A percentile compares a stretch with the other conserved stretches of the same genome.
Evolutionary conservation across 1,140 invertebrate species (phyloP).

Genomic region (Plutomurus gul): DNA sequence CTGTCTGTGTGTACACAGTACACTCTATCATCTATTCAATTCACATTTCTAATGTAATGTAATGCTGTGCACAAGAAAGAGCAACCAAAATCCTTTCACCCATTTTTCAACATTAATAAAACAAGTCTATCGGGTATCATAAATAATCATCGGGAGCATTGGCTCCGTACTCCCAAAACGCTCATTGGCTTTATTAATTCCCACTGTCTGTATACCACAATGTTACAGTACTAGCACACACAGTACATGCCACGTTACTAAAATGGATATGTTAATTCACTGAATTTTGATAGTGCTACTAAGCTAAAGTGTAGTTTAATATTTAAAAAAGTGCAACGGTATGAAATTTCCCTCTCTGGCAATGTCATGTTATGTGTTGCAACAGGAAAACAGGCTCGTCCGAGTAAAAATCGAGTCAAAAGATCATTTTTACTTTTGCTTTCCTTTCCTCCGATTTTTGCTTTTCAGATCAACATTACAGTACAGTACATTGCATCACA

Average conservation of each 20-base stretch:
- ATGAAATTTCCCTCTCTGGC: no score
- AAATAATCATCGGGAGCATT: slow-evolving; percentile 11
- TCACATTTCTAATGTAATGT: not conserved
- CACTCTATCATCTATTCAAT: slow-evolving; percentile 31
- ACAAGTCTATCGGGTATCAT: slow-evolving; percentile 17
- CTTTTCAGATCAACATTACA: not conserved
- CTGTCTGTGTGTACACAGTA: no score
- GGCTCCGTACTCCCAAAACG: no score
- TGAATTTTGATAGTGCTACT: not conserved
- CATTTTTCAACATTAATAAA: not conserved
- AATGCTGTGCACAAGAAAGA: not conserved
- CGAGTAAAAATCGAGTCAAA: slow-evolving; percentile 11
- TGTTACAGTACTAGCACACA: no score
- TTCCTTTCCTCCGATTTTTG: not conserved
- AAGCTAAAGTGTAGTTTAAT: not conserved
- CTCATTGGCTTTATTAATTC: no score
- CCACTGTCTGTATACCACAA: not conserved
- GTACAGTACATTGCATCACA: not conserved
- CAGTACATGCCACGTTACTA: no score
- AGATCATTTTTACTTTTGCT: not conserved
- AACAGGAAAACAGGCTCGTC: not conserved
- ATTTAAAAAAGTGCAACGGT: not conserved
- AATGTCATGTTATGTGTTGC: not conserved
- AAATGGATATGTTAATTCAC: no score
- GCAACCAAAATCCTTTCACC: slow-evolving; percentile 4